phyloP scores from a whole-genome alignment of 2,888 invertebrate genomes.

The Phaedon cochleariae region DNA sequence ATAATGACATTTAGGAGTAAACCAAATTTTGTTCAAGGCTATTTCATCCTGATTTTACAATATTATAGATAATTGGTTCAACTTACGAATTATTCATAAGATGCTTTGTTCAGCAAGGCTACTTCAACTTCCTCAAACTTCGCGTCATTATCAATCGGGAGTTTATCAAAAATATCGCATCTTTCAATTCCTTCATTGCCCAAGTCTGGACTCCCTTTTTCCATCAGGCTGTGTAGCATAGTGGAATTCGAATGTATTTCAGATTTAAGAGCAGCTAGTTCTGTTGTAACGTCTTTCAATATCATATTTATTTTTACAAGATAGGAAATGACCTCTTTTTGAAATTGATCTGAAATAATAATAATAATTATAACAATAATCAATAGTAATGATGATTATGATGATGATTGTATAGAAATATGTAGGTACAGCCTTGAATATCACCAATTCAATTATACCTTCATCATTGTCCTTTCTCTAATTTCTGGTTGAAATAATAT shows the following conservation, averaged over 20 bases:
- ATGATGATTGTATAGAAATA: neutral
- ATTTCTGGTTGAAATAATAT: neutral
- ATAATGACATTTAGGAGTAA: too few relatives aligned
- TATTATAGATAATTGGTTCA: neutral
- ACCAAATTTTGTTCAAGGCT: too few relatives aligned
- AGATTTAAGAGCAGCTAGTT: neutral
- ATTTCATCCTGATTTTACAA: too few relatives aligned
- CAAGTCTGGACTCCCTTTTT: neutral
- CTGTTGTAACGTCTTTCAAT: neutral
- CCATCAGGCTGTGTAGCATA: neutral
- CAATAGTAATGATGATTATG: too few relatives aligned
- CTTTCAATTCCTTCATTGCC: neutral
- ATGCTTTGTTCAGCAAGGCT: slow-evolving; percentile 5
- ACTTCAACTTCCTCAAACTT: slow-evolving; percentile 3
- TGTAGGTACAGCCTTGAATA: neutral
- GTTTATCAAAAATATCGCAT: slow-evolving; percentile 3
- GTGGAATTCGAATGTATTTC: neutral
- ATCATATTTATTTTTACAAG: slow-evolving; percentile 5
- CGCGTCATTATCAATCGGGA: neutral
- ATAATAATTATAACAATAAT: too few relatives aligned
- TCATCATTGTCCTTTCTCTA: neutral
- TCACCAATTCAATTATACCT: neutral
- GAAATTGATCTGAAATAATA: neutral
- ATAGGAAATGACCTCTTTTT: neutral
- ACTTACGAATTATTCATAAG: neutral